A percentile compares a stretch with the other conserved stretches of the same genome.
These are phyloP conservation scores for Aphrophora alni DNA, from an alignment of 2,888 invertebrate genomes.

Conservation along the genomic window DNA sequence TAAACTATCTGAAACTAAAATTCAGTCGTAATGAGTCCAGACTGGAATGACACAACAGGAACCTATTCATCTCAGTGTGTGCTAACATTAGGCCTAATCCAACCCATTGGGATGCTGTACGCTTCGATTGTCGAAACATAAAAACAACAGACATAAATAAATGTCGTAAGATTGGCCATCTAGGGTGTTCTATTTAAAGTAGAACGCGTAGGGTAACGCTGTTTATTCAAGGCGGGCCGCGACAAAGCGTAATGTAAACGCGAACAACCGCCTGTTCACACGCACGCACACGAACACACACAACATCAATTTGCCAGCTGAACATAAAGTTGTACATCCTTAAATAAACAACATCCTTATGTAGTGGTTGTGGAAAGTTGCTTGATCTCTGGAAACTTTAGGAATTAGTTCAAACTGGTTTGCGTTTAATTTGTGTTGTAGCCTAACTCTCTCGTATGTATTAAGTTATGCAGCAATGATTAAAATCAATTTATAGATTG, in stretches of 20 bases:
- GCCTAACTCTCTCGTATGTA: no score
- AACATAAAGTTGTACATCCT: not conserved
- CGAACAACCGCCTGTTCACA: not conserved
- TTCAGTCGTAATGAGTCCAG: no score
- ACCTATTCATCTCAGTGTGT: no score
- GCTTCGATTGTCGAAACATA: not conserved
- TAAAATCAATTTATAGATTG: no score
- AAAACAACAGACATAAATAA: slow-evolving; percentile 2
- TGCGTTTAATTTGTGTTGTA: no score
- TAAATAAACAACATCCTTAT: not conserved
- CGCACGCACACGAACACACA: not conserved
- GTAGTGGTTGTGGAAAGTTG: not conserved
- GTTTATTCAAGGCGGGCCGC: not conserved
- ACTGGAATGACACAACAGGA: no score
- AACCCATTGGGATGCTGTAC: not conserved
- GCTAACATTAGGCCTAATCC: not conserved
- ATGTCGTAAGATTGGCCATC: slow-evolving; percentile 4
- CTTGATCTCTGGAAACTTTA: no score
- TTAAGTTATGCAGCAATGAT: no score
- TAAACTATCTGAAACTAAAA: no score
- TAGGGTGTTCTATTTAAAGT: not conserved
- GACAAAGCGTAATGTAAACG: slow-evolving; percentile 9
- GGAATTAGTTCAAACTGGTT: no score
- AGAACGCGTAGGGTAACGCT: not conserved
- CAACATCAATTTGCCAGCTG: not conserved